phyloP scores from a whole-genome alignment of 2,888 invertebrate genomes.

The Cheilosia vernalis region DNA sequence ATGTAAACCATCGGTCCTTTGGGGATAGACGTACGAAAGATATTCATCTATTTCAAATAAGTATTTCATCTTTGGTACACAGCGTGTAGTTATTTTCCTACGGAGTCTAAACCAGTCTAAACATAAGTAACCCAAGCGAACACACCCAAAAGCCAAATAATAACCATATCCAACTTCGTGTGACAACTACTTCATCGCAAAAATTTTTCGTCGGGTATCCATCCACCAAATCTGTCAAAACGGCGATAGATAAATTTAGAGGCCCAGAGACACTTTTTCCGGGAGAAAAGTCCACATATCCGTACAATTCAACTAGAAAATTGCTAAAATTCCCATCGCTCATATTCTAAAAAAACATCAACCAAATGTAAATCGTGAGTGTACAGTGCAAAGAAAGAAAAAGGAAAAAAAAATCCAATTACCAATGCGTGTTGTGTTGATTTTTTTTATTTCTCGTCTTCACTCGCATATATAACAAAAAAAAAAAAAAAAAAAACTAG shows the following conservation, averaged over 20 bases:
- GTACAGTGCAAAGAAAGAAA: conserved; percentile 44
- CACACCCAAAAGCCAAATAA: conserved; percentile 13
- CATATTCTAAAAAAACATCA: conserved; percentile 10
- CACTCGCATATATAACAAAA: conserved; percentile 70
- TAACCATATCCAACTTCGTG: conserved; percentile 59
- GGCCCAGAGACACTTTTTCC: conserved; percentile 67
- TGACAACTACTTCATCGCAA: conserved; percentile 59
- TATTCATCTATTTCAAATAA: no score
- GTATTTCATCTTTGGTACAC: no score
- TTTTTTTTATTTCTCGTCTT: conserved; percentile 63
- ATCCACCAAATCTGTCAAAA: conserved; percentile 67
- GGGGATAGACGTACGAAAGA: no score
- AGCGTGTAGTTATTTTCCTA: no score
- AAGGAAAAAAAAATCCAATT: conserved; percentile 32
- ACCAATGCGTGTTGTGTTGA: conserved; percentile 68
- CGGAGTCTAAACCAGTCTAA: no score
- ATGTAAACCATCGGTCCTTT: no score
- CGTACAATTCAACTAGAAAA: conserved; percentile 46
- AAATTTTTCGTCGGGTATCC: conserved; percentile 62
- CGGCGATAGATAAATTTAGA: conserved; percentile 71
- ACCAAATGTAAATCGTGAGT: conserved; percentile 63
- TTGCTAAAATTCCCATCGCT: conserved; percentile 26
- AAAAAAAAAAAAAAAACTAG: conserved; percentile 56
- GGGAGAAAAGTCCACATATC: conserved; percentile 73
- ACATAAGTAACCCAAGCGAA: no score